phyloP scores from a whole-genome alignment of 2,797 vertebrate species.

The Peromyscus melanophrys region DNA sequence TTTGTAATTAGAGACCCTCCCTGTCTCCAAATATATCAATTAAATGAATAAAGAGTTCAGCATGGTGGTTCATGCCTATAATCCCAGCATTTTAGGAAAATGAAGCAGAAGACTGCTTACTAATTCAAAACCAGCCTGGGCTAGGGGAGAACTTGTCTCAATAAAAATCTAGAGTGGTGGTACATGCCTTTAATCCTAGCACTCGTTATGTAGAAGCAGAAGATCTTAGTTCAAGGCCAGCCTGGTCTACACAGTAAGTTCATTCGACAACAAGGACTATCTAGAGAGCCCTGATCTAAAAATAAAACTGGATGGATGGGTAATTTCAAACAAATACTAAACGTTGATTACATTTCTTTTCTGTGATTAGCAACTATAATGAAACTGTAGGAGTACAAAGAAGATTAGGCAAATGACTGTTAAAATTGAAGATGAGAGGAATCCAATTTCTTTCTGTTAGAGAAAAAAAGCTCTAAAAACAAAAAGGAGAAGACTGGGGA shows the following conservation, averaged over 20 bases:
- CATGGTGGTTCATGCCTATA: background rate
- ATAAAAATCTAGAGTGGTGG: background rate
- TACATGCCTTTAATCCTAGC: background rate
- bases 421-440: background rate
- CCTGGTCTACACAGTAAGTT: background rate
- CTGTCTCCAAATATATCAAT: background rate
- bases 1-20: background rate
- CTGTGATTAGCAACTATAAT: slow-evolving; percentile 18
- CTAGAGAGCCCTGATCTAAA: background rate
- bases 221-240: background rate
- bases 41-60: background rate
- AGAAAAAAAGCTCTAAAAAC: slow-evolving; percentile 40
- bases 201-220: background rate
- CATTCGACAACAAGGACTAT: background rate
- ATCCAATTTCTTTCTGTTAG: background rate
- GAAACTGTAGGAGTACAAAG: background rate
- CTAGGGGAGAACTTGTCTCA: background rate
- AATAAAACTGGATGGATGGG: background rate
- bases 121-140: background rate
- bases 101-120: background rate
- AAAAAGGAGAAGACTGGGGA: slow-evolving; percentile 8
- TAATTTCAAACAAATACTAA: slow-evolving; percentile 37
- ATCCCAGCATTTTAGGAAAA: background rate
- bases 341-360: slow-evolving; percentile 43
- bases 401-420: slow-evolving; percentile 40